Percentiles rank a stretch among this genome's conserved stretches.
Evolutionary conservation across 2,888 invertebrate species (phyloP).

Genomic region (Pardosa pseudoannulata): DNA sequence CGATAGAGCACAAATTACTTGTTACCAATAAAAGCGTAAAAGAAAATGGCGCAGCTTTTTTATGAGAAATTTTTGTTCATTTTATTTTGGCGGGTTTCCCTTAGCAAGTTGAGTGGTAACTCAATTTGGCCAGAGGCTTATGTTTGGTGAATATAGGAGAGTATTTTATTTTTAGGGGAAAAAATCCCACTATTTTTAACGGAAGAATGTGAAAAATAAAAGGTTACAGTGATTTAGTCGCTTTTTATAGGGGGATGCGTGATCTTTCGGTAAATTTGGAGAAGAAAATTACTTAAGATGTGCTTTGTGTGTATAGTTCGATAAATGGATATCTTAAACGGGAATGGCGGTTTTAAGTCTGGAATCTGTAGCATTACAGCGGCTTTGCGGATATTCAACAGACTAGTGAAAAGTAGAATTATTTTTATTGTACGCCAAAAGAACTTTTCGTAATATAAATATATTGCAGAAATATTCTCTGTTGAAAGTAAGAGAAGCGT

Average conservation of each 20-base stretch:
- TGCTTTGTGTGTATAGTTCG: no score
- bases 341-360: no score
- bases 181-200: conserved; percentile 28
- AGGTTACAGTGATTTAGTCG: background rate
- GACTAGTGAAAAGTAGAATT: no score
- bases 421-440: no score
- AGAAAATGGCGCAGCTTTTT: conserved; percentile 15
- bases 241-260: background rate
- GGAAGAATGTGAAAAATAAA: background rate
- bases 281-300: no score
- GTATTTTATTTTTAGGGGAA: conserved; percentile 21
- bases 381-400: no score
- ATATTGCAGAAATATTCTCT: no score
- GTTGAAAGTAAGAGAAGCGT: no score
- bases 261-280: background rate
- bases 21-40: conserved; percentile 49
- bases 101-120: conserved; percentile 1
- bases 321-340: no score
- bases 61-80: conserved; percentile 31
- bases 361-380: no score
- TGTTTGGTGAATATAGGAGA: background rate
- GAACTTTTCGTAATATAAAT: no score
- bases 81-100: background rate
- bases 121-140: conserved; percentile 29
- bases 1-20: conserved; percentile 64